Conservation (phyloP, 2,113 vertebrate genomes). For the Amia ocellicauda region DNA sequence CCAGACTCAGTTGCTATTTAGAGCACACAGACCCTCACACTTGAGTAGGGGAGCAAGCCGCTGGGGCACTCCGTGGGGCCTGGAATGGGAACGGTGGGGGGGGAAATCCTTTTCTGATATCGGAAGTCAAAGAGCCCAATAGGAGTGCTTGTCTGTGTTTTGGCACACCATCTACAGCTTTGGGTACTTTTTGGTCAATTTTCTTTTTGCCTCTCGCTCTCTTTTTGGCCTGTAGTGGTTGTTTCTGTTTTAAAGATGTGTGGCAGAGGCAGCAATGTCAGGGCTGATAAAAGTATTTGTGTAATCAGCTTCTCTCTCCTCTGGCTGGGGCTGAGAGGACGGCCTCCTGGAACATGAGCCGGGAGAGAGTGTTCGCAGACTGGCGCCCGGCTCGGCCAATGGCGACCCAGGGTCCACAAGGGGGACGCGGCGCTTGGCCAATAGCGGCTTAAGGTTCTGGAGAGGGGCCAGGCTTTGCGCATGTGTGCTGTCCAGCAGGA, state of each 20-base stretch:
- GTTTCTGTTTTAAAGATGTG: slow-evolving; percentile 57
- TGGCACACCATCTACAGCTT: slow-evolving; percentile 54
- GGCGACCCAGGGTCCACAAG: slow-evolving; percentile 41
- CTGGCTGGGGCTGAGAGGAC: slow-evolving; percentile 47
- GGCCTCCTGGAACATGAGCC: slow-evolving; percentile 54
- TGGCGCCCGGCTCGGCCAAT: slow-evolving; percentile 61
- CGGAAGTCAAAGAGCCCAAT: slow-evolving; percentile 43
- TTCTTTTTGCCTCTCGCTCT: slow-evolving; percentile 41
- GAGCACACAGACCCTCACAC: no score
- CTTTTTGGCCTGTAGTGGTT: slow-evolving; percentile 47
- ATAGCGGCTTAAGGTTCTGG: slow-evolving; percentile 42
- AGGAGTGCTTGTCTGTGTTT: slow-evolving; percentile 47
- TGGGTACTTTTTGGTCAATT: slow-evolving; percentile 45
- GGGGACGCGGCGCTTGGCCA: slow-evolving; percentile 56
- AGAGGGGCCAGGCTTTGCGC: slow-evolving; percentile 24
- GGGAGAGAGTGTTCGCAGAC: slow-evolving; percentile 40
- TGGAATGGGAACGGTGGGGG: no score
- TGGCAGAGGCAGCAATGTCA: slow-evolving; percentile 51
- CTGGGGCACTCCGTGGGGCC: no score
- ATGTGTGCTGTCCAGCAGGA: slow-evolving; percentile 51
- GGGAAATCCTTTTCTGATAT: slow-evolving; percentile 37
- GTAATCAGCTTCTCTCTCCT: slow-evolving; percentile 75
- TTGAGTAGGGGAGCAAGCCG: no score
- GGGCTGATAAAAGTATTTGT: slow-evolving; percentile 79
- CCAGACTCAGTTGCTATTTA: no score